A percentile compares a stretch with the other conserved stretches of the same genome.
Conservation (phyloP, 1,140 invertebrate species). For the Planococcus citri region DNA sequence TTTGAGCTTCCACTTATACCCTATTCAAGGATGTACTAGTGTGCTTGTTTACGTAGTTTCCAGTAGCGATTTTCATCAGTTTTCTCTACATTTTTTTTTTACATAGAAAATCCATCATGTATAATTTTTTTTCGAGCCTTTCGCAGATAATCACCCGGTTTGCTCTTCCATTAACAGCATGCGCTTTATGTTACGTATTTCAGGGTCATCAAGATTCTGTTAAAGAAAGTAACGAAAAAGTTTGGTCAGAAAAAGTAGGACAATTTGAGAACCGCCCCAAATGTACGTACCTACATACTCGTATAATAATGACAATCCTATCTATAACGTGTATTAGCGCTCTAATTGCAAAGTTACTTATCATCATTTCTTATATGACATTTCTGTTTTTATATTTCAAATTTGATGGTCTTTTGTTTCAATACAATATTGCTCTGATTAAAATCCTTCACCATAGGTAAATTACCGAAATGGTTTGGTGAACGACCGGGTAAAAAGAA, state of each 20-base stretch:
- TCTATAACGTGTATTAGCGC: too few relatives aligned
- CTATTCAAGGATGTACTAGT: too few relatives aligned
- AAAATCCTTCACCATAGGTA: too few relatives aligned
- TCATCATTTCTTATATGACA: too few relatives aligned
- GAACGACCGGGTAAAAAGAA: constrained; percentile 83
- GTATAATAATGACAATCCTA: too few relatives aligned
- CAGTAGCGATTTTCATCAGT: too few relatives aligned
- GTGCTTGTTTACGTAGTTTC: too few relatives aligned
- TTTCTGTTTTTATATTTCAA: neutral
- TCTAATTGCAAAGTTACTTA: too few relatives aligned
- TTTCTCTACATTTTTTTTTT: too few relatives aligned
- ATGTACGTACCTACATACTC: constrained; percentile 63
- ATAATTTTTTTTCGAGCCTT: neutral
- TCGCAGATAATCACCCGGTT: neutral
- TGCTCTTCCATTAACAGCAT: constrained; percentile 15
- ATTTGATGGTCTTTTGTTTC: neutral
- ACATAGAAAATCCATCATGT: neutral
- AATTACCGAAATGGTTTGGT: constrained; percentile 86
- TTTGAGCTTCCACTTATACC: too few relatives aligned
- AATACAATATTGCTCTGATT: neutral
- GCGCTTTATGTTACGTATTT: constrained; percentile 25
- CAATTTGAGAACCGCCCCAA: constrained; percentile 77
- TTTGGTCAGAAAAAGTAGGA: constrained; percentile 70
- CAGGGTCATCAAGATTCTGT: constrained; percentile 68
- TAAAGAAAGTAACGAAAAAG: constrained; percentile 71